phyloP scores from a whole-genome alignment of 2,888 invertebrate genomes.

The Caenorhabditis panamensis region DNA sequence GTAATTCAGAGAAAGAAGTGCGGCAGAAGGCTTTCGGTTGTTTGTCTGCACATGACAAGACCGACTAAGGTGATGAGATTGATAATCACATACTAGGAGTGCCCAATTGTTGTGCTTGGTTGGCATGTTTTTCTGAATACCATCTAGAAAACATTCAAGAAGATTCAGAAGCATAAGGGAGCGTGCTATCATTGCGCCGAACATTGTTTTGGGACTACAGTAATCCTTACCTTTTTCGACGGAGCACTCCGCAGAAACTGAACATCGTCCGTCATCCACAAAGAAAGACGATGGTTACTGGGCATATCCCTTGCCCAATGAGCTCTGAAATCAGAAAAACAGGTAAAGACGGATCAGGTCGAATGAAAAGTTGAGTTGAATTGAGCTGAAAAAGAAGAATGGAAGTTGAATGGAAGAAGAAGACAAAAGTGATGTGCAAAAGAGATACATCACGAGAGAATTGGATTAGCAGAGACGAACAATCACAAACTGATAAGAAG shows the following conservation, averaged over 20 bases:
- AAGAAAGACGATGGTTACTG: constrained; percentile 43
- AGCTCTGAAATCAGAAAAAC: too few species aligned
- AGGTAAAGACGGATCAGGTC: too few species aligned
- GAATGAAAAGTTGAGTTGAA: background rate
- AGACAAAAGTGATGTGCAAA: constrained; percentile 25
- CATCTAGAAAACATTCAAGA: background rate
- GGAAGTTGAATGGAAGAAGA: background rate
- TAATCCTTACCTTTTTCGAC: constrained; percentile 33
- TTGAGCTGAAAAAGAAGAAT: background rate
- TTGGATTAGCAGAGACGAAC: constrained; percentile 22
- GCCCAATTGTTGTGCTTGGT: too few species aligned
- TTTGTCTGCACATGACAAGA: too few species aligned
- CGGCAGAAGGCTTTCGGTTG: too few species aligned
- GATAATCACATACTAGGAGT: too few species aligned
- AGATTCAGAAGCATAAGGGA: too few species aligned
- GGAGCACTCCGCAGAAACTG: constrained; percentile 38
- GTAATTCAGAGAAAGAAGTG: too few species aligned
- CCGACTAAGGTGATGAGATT: too few species aligned
- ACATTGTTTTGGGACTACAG: too few species aligned
- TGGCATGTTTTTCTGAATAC: background rate
- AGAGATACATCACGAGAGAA: constrained; percentile 16
- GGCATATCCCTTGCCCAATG: constrained; percentile 19
- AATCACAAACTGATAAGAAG: constrained; percentile 14
- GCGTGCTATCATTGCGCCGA: too few species aligned
- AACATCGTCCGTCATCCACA: constrained; percentile 48